phyloP scores from a whole-genome alignment of 2,888 invertebrate genomes.

The Tenthredo scrophulariae region DNA sequence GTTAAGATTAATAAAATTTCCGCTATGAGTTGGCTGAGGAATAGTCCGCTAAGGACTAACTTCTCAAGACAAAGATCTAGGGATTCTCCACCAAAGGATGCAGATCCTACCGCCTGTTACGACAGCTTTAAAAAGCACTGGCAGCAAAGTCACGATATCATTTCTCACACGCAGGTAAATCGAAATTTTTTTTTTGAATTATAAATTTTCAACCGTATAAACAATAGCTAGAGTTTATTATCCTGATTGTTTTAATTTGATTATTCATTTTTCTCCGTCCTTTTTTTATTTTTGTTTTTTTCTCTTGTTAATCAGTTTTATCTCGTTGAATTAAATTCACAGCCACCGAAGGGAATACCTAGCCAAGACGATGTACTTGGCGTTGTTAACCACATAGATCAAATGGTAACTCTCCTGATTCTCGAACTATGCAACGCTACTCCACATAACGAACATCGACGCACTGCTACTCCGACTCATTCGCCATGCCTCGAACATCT shows the following conservation, averaged over 20 bases:
- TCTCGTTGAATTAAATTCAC: slow-evolving; percentile 57
- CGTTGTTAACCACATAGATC: slow-evolving; percentile 95
- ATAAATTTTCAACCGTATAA: slow-evolving; percentile 35
- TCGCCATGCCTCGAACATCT: slow-evolving; percentile 90
- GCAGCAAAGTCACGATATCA: slow-evolving; percentile 94
- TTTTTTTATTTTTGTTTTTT: not conserved
- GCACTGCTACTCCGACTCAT: slow-evolving; percentile 79
- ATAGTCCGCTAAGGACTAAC: slow-evolving; percentile 81
- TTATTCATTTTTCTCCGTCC: slow-evolving; percentile 54
- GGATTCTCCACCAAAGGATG: slow-evolving; percentile 85
- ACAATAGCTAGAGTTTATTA: slow-evolving; percentile 24
- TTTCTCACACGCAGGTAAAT: slow-evolving; percentile 85
- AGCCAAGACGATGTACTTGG: slow-evolving; percentile 93
- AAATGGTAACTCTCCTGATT: slow-evolving; percentile 91
- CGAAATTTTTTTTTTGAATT: slow-evolving; percentile 59
- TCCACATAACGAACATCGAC: slow-evolving; percentile 70
- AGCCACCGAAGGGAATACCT: slow-evolving; percentile 80
- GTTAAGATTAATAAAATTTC: slow-evolving; percentile 49
- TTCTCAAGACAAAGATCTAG: slow-evolving; percentile 83
- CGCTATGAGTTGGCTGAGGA: slow-evolving; percentile 86
- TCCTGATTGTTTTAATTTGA: not conserved
- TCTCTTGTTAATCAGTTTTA: slow-evolving; percentile 53
- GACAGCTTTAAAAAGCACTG: slow-evolving; percentile 97
- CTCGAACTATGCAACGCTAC: slow-evolving; percentile 88
- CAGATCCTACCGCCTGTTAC: slow-evolving; percentile 94